phyloP scores from a whole-genome alignment of 2,113 vertebrate species.

The Dromas ardeola region DNA sequence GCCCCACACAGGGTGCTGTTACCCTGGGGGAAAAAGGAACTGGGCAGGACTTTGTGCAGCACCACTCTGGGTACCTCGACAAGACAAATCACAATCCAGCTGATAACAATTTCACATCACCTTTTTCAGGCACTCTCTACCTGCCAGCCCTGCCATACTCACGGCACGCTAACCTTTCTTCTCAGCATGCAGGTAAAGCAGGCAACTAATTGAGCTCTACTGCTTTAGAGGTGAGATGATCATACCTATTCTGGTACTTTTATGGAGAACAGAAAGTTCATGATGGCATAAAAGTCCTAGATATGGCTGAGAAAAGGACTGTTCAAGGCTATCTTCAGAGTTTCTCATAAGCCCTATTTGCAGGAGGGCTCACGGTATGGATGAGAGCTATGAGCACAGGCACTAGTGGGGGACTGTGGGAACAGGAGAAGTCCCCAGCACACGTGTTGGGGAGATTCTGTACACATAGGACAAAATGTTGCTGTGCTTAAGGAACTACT shows the following conservation, averaged over 20 bases:
- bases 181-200: background rate
- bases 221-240: background rate
- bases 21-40: background rate
- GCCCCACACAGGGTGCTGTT: background rate
- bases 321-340: background rate
- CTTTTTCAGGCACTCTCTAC: background rate
- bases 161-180: background rate
- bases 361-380: background rate
- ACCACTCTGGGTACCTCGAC: background rate
- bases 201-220: background rate
- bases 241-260: background rate
- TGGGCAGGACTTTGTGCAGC: background rate
- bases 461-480: background rate
- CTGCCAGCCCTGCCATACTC: background rate
- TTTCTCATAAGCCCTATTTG: background rate
- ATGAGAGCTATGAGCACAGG: background rate
- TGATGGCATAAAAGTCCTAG: background rate
- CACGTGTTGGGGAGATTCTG: background rate
- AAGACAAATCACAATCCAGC: background rate
- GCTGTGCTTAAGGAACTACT: background rate
- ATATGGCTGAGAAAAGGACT: background rate
- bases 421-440: background rate
- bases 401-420: background rate
- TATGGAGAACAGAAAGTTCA: background rate
- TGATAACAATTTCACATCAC: background rate